Evolutionary conservation across 2,113 vertebrate genomes (phyloP).

Genomic region (Stigmatopora nigra): DNA sequence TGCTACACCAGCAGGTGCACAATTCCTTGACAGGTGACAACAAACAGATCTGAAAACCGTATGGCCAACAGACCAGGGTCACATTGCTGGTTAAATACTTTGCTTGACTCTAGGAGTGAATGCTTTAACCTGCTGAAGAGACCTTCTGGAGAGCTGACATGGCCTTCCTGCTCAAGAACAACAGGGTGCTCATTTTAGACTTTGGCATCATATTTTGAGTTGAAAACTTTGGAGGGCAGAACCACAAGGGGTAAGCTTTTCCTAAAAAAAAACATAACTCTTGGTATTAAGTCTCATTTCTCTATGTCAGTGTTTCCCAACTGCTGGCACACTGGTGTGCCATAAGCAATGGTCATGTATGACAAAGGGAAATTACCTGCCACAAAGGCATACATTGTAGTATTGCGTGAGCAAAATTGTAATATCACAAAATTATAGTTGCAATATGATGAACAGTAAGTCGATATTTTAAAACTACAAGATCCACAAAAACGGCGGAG

Average conservation of each 20-base stretch:
- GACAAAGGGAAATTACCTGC: no score
- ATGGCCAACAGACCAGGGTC: constrained; percentile 55
- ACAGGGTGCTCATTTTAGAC: background rate
- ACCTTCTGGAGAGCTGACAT: constrained; percentile 22
- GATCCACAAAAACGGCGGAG: no score
- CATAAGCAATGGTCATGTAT: no score
- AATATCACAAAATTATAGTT: no score
- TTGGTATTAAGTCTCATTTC: background rate
- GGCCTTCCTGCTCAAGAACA: constrained; percentile 9
- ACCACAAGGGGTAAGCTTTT: background rate
- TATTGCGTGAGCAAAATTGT: no score
- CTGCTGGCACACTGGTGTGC: no score
- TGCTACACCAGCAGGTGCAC: constrained; percentile 37
- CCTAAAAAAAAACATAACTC: background rate
- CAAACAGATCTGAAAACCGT: constrained; percentile 46
- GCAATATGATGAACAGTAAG: no score
- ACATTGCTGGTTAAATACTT: constrained; percentile 62
- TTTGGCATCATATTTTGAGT: constrained; percentile 8
- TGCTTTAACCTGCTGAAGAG: constrained; percentile 30
- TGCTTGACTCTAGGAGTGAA: constrained; percentile 30
- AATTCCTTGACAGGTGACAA: constrained; percentile 52
- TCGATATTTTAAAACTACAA: no score
- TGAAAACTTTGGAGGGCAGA: background rate
- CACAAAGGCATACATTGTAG: no score
- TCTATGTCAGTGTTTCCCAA: background rate